Conservation (phyloP, 2,888 invertebrate genomes). For the Tenthredo livida region DNA sequence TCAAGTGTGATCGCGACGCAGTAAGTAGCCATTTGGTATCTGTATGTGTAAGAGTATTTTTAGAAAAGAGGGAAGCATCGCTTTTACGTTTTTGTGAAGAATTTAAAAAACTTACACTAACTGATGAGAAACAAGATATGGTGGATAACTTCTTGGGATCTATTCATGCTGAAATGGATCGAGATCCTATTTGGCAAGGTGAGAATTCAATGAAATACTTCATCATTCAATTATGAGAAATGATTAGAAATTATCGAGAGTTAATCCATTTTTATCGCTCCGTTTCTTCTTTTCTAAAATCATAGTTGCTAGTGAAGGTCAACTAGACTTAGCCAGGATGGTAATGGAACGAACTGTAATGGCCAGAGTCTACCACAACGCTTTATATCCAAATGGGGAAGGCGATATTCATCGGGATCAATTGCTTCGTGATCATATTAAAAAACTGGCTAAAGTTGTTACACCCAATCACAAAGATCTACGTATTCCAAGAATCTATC, state of each 20-base stretch:
- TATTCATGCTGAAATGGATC: slow-evolving; percentile 85
- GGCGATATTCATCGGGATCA: slow-evolving; percentile 95
- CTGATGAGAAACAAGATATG: slow-evolving; percentile 95
- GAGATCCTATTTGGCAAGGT: slow-evolving; percentile 88
- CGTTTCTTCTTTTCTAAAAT: slow-evolving; percentile 1
- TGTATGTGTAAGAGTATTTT: slow-evolving; percentile 89
- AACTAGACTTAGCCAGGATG: slow-evolving; percentile 87
- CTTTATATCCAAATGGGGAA: slow-evolving; percentile 98
- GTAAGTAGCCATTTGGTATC: slow-evolving; percentile 87
- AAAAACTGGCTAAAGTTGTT: slow-evolving; percentile 87
- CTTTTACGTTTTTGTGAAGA: slow-evolving; percentile 89
- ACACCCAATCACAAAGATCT: slow-evolving; percentile 90
- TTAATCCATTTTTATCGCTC: background rate
- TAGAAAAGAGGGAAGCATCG: slow-evolving; percentile 87
- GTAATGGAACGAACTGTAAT: slow-evolving; percentile 96
- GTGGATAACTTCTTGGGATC: slow-evolving; percentile 90
- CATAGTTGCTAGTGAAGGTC: slow-evolving; percentile 85
- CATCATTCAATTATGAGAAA: background rate
- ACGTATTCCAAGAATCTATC: slow-evolving; percentile 89
- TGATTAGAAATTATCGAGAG: background rate
- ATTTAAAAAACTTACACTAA: slow-evolving; percentile 88
- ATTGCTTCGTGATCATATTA: slow-evolving; percentile 93
- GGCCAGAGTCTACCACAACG: slow-evolving; percentile 93
- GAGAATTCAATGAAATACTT: slow-evolving; percentile 63
- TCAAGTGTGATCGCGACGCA: slow-evolving; percentile 85